Percentiles rank a stretch among this genome's conserved stretches.
Evolutionary conservation across 2,113 vertebrate genomes (phyloP).

Genomic region (Irena cyanogastra): DNA sequence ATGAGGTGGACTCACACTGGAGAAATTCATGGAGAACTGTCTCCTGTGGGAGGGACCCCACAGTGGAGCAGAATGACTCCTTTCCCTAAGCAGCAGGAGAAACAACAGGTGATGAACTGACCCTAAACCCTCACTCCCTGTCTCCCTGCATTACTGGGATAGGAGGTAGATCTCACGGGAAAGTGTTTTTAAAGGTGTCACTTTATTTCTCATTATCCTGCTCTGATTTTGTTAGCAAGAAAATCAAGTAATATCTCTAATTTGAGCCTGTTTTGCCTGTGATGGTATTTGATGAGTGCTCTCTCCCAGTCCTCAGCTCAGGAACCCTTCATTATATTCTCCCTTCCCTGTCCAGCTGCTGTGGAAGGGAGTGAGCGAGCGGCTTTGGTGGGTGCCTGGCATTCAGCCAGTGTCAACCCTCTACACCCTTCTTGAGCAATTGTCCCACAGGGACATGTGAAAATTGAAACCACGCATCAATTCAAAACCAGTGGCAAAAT

Average conservation of each 20-base stretch:
- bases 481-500: background rate
- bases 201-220: background rate
- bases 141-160: too few species aligned
- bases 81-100: background rate
- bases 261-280: background rate
- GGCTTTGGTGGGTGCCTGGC: background rate
- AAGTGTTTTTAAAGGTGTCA: background rate
- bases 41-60: background rate
- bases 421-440: background rate
- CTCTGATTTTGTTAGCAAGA: background rate
- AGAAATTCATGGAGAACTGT: background rate
- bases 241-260: background rate
- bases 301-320: background rate
- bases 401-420: background rate
- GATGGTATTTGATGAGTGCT: background rate
- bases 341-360: background rate
- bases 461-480: background rate
- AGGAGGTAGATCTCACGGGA: background rate
- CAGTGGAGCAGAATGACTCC: background rate
- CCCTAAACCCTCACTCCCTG: background rate
- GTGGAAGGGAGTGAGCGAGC: background rate
- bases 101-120: background rate
- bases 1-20: background rate
- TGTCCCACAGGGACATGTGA: background rate
- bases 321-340: background rate